Evolutionary conservation across 2,113 vertebrate genomes (phyloP), one percentile per base, ranked within the genome.

Genomic region (Eulemur rufifrons): DNA sequence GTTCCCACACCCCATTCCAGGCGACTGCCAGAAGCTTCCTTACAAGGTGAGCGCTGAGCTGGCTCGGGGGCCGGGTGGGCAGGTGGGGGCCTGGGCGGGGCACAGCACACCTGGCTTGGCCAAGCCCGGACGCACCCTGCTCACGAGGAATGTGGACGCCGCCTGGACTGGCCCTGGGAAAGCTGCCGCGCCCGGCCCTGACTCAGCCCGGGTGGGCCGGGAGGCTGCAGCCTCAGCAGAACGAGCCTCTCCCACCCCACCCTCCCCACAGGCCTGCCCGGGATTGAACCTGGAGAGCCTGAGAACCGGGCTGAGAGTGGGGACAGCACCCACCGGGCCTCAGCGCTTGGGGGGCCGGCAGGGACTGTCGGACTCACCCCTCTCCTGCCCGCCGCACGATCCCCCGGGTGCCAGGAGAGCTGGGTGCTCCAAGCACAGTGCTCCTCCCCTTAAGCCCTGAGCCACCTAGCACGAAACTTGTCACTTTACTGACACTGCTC

Each of bases 101-200:
- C 66, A 0, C 37, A 6, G 25, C 2, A 89, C 97, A 97, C 98
- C 96, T 96, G 97, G 96, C 76, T 37, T 8, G 74, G 91, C 95
- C 96, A 42, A 96, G 84, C 94, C 96, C 47, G 0, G 78, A 68
- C 82, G 14, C 95, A 64, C 88, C 95, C 93, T 4, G 12, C 61
- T 0, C 7, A 50, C 15, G 74, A 89, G 76, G 98, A 98, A 98
- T 97, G 96, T 11, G n/a, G 96, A 25, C 29, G 1, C 97, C 86
- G 93, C 96, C 96, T 1, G 2, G 96, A 37, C 97, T 13, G 73
- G 97, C 91, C 95, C 98, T 98, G 98, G 97, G 98, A 98, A 96
- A 85, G 63, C 61, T 2, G 94, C 96, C 71, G 3, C 83, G 84
- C 25, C 27, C 2, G 0, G 59, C 37, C 63, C 94, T 98, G 98